Evolutionary conservation across 2,888 invertebrate genomes (phyloP).

Genomic region (Euclidia mi): DNA sequence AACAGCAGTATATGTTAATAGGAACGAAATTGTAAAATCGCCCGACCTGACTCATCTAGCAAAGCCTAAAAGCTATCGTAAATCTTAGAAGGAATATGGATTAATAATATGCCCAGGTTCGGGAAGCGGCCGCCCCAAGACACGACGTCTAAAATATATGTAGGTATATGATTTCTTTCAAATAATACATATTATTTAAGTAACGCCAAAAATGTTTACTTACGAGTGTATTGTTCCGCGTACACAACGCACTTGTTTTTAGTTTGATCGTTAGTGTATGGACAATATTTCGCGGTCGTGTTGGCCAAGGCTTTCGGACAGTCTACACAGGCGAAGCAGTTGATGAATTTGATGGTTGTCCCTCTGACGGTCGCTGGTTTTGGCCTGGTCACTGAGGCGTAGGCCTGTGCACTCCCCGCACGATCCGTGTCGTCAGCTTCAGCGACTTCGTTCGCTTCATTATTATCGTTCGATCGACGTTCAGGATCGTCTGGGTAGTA

Average conservation of each 20-base stretch:
- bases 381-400: constrained; percentile 10
- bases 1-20: too few relatives aligned
- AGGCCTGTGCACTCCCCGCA: constrained; percentile 26
- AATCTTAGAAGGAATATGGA: too few relatives aligned
- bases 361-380: constrained; percentile 4
- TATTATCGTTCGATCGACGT: constrained; percentile 25
- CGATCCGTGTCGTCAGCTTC: constrained; percentile 34
- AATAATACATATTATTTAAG: neutral
- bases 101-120: too few relatives aligned
- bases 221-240: constrained; percentile 72
- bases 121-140: too few relatives aligned
- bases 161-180: too few relatives aligned
- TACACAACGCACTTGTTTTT: constrained; percentile 74
- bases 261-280: constrained; percentile 54
- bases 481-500: constrained; percentile 31
- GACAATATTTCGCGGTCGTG: constrained; percentile 67
- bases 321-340: constrained; percentile 73
- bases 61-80: too few relatives aligned
- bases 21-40: too few relatives aligned
- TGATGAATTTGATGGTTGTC: constrained; percentile 22
- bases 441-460: constrained; percentile 21
- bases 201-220: constrained; percentile 46
- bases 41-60: too few relatives aligned
- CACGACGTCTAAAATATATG: too few relatives aligned
- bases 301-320: constrained; percentile 62